Base-by-base conservation (phyloP, 1,140 invertebrate genomes). In the Eciton burchellii region DNA sequence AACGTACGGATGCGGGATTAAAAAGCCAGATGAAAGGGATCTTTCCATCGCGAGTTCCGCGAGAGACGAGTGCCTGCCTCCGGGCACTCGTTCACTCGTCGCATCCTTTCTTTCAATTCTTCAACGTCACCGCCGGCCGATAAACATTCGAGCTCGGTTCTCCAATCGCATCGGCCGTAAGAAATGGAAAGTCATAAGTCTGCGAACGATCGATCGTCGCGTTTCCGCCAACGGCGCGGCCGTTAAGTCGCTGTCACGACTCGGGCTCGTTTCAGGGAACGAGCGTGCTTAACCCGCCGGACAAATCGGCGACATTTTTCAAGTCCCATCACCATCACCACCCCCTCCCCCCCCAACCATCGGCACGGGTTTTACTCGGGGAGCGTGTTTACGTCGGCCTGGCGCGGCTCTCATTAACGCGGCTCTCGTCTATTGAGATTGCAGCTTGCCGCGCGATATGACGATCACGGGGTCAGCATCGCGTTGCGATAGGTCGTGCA, bases 111-210 rank as follows among this genome's bases (percentile, higher is more conserved):
- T 81, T 71, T 52, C 85, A 72, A 87, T 84, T 82, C 76, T 72
- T 88, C 85, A 84, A 87, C 85, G 86, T 88, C 82, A 87, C 54
- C 47, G 45, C 21, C 68, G 68, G 45, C 70, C 85, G 85, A 88
- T 88, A 88, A 87, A 87, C 86, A 87, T 88, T 88, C 85, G 65
- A 43, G 35, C 43, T 29, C 82, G 81, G 63, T 73, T 73, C 66
- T 68, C 65, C 76, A 74, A 87, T 88, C 70, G 82, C 43, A 71
- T 72, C 76, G 76, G 29, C 49, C 57, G 57, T 81, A 88, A 88
- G 74, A 87, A 88, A 88, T 84, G 86, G 74, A 81, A 87, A 84
- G 74, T 87, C 85, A 87, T 87, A 87, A 72, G 63, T 88, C 71
- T 77, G 45, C 45, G 74, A 54, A 63, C 81, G 86, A 88, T 87